Percentiles rank a stretch among this genome's conserved stretches.
These are phyloP conservation scores for Syngnathus rostellatus DNA, from an alignment of 2,797 vertebrate species.

Conservation along the genomic window DNA sequence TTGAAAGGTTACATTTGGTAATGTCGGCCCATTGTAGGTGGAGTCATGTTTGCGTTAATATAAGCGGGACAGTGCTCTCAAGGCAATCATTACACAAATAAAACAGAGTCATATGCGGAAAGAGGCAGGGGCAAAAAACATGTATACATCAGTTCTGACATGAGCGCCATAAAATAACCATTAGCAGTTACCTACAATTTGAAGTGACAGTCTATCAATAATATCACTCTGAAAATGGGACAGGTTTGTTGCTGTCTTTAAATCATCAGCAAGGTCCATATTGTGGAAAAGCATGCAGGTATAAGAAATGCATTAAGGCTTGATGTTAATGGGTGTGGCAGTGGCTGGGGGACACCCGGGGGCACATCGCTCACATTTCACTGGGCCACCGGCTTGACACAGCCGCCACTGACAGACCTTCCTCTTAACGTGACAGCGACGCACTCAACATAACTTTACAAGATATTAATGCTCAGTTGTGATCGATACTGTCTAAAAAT, in stretches of 20 bases:
- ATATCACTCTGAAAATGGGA: constrained; percentile 74
- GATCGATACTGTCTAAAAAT: neutral
- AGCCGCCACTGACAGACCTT: constrained; percentile 14
- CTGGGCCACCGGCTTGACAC: constrained; percentile 27
- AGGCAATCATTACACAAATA: constrained; percentile 41
- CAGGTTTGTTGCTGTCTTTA: constrained; percentile 80
- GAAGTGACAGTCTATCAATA: constrained; percentile 80
- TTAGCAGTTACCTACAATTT: constrained; percentile 73
- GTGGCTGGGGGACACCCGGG: constrained; percentile 52
- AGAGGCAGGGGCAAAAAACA: constrained; percentile 20
- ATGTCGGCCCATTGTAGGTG: constrained; percentile 21
- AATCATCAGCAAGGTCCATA: constrained; percentile 69
- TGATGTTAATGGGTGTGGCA: constrained; percentile 60
- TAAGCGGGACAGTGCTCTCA: constrained; percentile 30
- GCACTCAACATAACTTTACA: neutral
- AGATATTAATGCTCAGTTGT: neutral
- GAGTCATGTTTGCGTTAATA: constrained; percentile 25
- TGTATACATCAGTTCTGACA: constrained; percentile 66
- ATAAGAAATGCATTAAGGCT: constrained; percentile 68
- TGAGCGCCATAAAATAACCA: constrained; percentile 76
- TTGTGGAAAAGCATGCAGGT: constrained; percentile 63
- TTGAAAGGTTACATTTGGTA: constrained; percentile 27
- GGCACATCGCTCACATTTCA: constrained; percentile 49
- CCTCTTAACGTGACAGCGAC: constrained; percentile 2
- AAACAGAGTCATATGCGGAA: constrained; percentile 28